A percentile compares a stretch with the other conserved stretches of the same genome.
Conservation (phyloP, 2,888 invertebrate species). For the Cantharis rustica region DNA sequence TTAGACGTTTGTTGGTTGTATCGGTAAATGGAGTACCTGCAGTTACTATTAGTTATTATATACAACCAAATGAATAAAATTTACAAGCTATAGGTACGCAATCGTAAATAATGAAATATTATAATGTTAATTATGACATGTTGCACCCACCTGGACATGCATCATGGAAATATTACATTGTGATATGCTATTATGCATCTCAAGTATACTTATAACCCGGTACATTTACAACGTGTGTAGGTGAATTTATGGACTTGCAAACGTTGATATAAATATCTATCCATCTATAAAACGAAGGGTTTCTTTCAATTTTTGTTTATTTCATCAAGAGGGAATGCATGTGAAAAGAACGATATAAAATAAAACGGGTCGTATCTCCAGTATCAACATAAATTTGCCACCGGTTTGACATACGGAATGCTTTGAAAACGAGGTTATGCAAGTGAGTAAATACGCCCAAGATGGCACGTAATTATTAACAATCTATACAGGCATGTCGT, state of each 20-base stretch:
- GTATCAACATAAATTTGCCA: slow-evolving; percentile 44
- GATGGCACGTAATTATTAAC: slow-evolving; percentile 41
- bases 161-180: slow-evolving; percentile 20
- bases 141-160: slow-evolving; percentile 21
- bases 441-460: slow-evolving; percentile 38
- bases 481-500: slow-evolving; percentile 33
- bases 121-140: slow-evolving; percentile 30
- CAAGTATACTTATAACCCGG: neutral
- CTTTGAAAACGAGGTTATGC: slow-evolving; percentile 36
- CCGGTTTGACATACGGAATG: slow-evolving; percentile 44
- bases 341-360: slow-evolving; percentile 28
- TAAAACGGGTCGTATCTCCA: slow-evolving; percentile 20
- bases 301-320: slow-evolving; percentile 14
- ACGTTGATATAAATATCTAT: slow-evolving; percentile 12
- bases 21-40: neutral
- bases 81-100: slow-evolving; percentile 6
- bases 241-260: slow-evolving; percentile 22
- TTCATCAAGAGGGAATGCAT: slow-evolving; percentile 17
- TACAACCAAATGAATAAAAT: neutral
- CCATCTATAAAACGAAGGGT: slow-evolving; percentile 13
- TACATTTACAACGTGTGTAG: slow-evolving; percentile 23
- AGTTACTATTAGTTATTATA: neutral
- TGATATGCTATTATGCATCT: slow-evolving; percentile 18
- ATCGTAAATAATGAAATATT: slow-evolving; percentile 25
- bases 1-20: neutral